Percentiles rank a stretch among this genome's conserved stretches.
These are phyloP conservation scores for Hemiprocne comata DNA, from an alignment of 2,113 vertebrate species.

Conservation along the genomic window DNA sequence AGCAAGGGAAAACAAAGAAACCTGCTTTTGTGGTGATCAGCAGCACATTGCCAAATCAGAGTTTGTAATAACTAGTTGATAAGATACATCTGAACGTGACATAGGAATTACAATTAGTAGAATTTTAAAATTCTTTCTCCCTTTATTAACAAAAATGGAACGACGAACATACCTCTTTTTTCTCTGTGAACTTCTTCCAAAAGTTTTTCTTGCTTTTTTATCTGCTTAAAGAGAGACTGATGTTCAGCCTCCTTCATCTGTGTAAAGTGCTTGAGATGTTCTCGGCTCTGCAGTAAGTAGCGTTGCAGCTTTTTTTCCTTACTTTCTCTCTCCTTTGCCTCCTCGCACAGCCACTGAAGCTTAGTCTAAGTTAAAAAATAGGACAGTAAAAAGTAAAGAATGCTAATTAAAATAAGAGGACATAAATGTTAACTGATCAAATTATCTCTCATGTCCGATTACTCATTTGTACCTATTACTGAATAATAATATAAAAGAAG, in stretches of 20 bases:
- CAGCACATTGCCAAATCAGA: not conserved
- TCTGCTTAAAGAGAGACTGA: slow-evolving; percentile 80
- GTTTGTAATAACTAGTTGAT: not conserved
- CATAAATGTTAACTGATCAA: not conserved
- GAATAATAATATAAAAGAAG: not conserved
- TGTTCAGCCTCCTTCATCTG: slow-evolving; percentile 81
- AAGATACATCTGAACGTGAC: not conserved
- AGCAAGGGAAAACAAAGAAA: not conserved
- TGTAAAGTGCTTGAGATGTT: slow-evolving; percentile 82
- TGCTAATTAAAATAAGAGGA: not conserved
- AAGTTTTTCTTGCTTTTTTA: slow-evolving; percentile 86
- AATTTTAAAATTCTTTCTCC: not conserved
- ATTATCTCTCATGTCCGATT: not conserved
- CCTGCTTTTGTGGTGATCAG: not conserved
- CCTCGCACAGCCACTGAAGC: slow-evolving; percentile 91
- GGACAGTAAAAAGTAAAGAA: not conserved
- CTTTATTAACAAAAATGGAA: not conserved
- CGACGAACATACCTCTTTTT: slow-evolving; percentile 82
- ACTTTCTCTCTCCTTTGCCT: slow-evolving; percentile 83
- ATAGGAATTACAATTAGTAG: not conserved
- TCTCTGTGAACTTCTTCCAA: slow-evolving; percentile 83
- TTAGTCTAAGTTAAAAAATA: slow-evolving; percentile 73
- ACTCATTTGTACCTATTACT: not conserved
- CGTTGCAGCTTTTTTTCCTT: slow-evolving; percentile 79
- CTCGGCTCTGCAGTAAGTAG: slow-evolving; percentile 79